Conservation (phyloP, 2,888 invertebrate species). For the Eucera pruinosa region DNA sequence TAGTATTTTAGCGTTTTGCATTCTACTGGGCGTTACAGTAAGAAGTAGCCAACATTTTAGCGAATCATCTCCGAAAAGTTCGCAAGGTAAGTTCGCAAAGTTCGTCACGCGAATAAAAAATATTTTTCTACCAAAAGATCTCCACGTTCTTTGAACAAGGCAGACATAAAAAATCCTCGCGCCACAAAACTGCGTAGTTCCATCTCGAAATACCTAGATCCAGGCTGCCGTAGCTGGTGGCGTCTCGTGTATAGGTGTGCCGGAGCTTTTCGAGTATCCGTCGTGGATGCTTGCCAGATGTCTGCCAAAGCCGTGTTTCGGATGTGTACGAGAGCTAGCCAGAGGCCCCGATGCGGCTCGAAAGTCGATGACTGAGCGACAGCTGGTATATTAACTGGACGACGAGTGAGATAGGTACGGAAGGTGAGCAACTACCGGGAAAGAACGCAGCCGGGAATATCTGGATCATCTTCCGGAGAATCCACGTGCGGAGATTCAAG, state of each 20-base stretch:
- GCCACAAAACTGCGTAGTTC: conserved; percentile 51
- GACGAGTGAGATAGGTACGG: conserved; percentile 44
- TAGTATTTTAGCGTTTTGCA: too few species aligned
- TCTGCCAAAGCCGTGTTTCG: conserved; percentile 69
- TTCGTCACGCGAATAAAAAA: too few species aligned
- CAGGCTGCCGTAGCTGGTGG: conserved; percentile 50
- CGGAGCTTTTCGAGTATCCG: conserved; percentile 69
- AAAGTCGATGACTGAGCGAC: conserved; percentile 68
- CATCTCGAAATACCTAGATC: conserved; percentile 69
- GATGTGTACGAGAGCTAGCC: conserved; percentile 58
- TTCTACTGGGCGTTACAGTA: too few species aligned
- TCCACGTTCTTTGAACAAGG: conserved; percentile 19
- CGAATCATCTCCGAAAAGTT: too few species aligned
- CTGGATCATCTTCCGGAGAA: conserved; percentile 5
- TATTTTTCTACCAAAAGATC: not conserved
- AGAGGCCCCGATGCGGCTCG: conserved; percentile 54
- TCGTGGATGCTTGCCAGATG: conserved; percentile 77
- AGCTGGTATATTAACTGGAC: conserved; percentile 66
- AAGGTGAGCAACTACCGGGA: conserved; percentile 28
- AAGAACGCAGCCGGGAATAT: conserved; percentile 6
- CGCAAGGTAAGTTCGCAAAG: too few species aligned
- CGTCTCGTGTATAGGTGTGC: conserved; percentile 55
- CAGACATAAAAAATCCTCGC: conserved; percentile 22
- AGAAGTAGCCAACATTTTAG: too few species aligned
- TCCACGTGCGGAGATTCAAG: not conserved